phyloP scores from a whole-genome alignment of 1,140 invertebrate genomes.

The Drosophila pallidifrons region DNA sequence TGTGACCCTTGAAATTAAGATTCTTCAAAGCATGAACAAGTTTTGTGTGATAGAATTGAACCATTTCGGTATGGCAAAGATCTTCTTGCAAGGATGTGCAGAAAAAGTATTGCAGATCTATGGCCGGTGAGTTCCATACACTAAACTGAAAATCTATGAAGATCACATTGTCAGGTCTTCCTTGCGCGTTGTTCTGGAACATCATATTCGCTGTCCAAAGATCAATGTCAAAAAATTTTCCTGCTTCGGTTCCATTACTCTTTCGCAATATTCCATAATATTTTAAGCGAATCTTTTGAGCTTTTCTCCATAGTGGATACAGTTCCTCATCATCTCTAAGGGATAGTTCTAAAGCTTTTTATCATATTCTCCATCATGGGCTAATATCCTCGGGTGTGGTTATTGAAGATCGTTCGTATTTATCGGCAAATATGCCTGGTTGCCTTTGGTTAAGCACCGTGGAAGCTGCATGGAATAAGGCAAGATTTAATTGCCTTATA shows the following conservation, averaged over 20 bases:
- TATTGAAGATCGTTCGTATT: constrained; percentile 66
- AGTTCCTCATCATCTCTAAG: constrained; percentile 44
- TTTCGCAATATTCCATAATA: constrained; percentile 67
- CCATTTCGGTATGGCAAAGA: constrained; percentile 46
- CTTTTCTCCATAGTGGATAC: constrained; percentile 57
- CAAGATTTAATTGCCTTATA: constrained; percentile 86
- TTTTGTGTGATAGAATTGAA: constrained; percentile 67
- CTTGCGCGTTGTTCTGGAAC: constrained; percentile 86
- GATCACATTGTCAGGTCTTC: constrained; percentile 55
- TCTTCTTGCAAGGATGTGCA: constrained; percentile 55
- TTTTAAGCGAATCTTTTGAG: constrained; percentile 41
- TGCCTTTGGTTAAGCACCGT: constrained; percentile 47
- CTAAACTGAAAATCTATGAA: constrained; percentile 81
- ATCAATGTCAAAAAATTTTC: constrained; percentile 87
- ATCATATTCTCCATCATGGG: constrained; percentile 48
- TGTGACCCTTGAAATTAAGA: constrained; percentile 44
- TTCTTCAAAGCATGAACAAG: constrained; percentile 44
- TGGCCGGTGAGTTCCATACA: constrained; percentile 70
- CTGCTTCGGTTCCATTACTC: constrained; percentile 52
- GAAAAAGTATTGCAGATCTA: constrained; percentile 78
- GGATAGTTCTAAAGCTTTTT: constrained; percentile 37
- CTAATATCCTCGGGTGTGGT: constrained; percentile 50
- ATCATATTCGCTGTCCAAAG: constrained; percentile 89
- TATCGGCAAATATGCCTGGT: constrained; percentile 50
- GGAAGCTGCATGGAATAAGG: constrained; percentile 86